Percentiles rank a stretch among this genome's conserved stretches.
phyloP scores from a whole-genome alignment of 2,113 vertebrate species.

The Halichoeres trimaculatus region DNA sequence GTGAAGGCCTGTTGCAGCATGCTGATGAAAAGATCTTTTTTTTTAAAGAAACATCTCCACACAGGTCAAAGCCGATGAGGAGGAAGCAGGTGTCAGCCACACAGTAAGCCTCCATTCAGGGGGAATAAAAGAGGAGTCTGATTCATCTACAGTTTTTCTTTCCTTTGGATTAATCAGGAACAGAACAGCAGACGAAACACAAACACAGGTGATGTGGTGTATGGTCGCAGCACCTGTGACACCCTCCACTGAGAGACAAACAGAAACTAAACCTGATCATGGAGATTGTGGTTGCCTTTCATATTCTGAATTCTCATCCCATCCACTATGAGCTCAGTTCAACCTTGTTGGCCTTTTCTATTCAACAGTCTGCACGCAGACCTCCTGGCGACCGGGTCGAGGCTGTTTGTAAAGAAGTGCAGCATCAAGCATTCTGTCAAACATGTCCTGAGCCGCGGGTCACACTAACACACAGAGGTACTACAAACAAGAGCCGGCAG shows the following conservation, averaged over 20 bases:
- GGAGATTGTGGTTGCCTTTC: slow-evolving; percentile 15
- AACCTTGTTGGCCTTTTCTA: slow-evolving; percentile 54
- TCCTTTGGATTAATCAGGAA: slow-evolving; percentile 43
- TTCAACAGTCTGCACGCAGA: slow-evolving; percentile 66
- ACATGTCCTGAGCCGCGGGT: slow-evolving; percentile 42
- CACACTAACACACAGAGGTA: slow-evolving; percentile 37
- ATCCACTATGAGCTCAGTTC: slow-evolving; percentile 39
- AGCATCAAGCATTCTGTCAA: slow-evolving; percentile 74
- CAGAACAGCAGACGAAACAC: slow-evolving; percentile 5
- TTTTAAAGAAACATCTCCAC: slow-evolving; percentile 3
- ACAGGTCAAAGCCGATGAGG: not conserved
- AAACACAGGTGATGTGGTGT: slow-evolving; percentile 40
- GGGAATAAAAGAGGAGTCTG: slow-evolving; percentile 35
- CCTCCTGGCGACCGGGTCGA: slow-evolving; percentile 42
- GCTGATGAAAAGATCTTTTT: slow-evolving; percentile 21
- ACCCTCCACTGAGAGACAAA: not conserved
- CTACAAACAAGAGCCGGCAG: slow-evolving; percentile 23
- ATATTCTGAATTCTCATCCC: slow-evolving; percentile 5
- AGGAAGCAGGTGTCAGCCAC: slow-evolving; percentile 16
- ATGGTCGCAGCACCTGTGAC: slow-evolving; percentile 2
- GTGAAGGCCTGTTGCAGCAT: slow-evolving; percentile 50
- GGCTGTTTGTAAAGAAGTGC: slow-evolving; percentile 75
- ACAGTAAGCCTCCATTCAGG: slow-evolving; percentile 32
- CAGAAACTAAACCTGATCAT: slow-evolving; percentile 13
- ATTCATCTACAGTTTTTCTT: slow-evolving; percentile 26